phyloP scores from a whole-genome alignment of 2,113 vertebrate genomes.

The Henicopernis longicauda region DNA sequence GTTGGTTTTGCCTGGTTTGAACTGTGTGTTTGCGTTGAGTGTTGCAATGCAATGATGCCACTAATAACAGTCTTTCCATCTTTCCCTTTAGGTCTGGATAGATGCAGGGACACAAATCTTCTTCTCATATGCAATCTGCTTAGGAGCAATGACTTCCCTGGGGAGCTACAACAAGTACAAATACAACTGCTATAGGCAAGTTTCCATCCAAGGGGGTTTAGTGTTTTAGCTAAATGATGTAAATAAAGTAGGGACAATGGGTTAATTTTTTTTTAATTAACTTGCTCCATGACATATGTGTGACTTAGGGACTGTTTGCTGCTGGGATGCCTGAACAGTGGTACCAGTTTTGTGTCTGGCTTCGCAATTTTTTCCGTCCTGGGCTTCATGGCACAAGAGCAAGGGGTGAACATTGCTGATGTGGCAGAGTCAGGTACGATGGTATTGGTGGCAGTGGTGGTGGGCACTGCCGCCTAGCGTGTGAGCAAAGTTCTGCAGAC shows the following conservation, averaged over 20 bases:
- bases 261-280: conserved; percentile 93
- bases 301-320: conserved; percentile 99
- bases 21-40: neutral
- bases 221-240: conserved; percentile 69
- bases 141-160: conserved; percentile 99
- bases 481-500: conserved; percentile 75
- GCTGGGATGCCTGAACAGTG: conserved; percentile 99
- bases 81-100: conserved; percentile 89
- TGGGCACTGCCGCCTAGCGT: conserved; percentile 92
- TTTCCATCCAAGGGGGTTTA: conserved; percentile 70
- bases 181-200: conserved; percentile 99
- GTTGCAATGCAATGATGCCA: neutral
- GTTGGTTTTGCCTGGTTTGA: neutral
- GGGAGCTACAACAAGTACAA: conserved; percentile 99
- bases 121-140: conserved; percentile 98
- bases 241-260: conserved; percentile 75
- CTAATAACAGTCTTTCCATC: conserved; percentile 6
- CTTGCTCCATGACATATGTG: conserved; percentile 99
- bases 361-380: conserved; percentile 99
- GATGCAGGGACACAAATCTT: conserved; percentile 99
- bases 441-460: conserved; percentile 90
- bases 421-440: conserved; percentile 99
- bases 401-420: conserved; percentile 99
- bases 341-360: conserved; percentile 99
- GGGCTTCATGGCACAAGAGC: conserved; percentile 99